Evolutionary conservation across 2,797 vertebrate species (phyloP), one percentile per base, ranked within the genome.

Genomic region (Tokudaia tokunoshimensis): DNA sequence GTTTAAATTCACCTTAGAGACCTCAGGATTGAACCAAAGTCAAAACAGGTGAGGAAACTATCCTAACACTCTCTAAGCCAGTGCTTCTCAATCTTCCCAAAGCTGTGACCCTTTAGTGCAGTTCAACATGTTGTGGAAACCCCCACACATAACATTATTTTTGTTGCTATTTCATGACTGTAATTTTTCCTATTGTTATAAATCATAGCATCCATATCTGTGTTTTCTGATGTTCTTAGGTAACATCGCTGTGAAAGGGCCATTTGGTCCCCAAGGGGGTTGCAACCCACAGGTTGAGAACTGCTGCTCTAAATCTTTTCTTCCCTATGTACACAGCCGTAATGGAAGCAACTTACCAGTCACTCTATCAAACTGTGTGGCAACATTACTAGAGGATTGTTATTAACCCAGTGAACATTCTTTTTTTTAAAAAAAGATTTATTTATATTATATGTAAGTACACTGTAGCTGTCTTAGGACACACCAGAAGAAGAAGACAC

Each of bases 351-450:
- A 65, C 13, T 80, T 82, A 72, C 22, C 37, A 52, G 15, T 55
- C 80, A 82, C n/a, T 89, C 95, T 63, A 89, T 44, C 89, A 95
- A 74, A n/a, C 87, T 83, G 75, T 47, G 9, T 75, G 84, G 50
- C 47, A 63, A 76, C 37, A 57, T 63, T n/a, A 57, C 65, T 65
- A 95, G 74, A 70, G 63, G 70, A 19, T 6, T 80, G 12, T 6
- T 47, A 82, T 94, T 70, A 94, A 13, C 44, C 15, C 72, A 92
- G 31, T 29, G 50, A 26, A 19, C 26, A 95, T 22, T 22, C 57
- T 94, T 41, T 41, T 41, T 41, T 41, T 41, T 2, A 41, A 41
- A 41, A 41, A 41, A 41, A 41, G 41, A 41, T 41, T 41, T 41
- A 41, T 41, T 41, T 41, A 41, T 41, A 41, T 41, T 41, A 41